phyloP scores from a whole-genome alignment of 1,140 invertebrate species.

The Orchestia grillus region DNA sequence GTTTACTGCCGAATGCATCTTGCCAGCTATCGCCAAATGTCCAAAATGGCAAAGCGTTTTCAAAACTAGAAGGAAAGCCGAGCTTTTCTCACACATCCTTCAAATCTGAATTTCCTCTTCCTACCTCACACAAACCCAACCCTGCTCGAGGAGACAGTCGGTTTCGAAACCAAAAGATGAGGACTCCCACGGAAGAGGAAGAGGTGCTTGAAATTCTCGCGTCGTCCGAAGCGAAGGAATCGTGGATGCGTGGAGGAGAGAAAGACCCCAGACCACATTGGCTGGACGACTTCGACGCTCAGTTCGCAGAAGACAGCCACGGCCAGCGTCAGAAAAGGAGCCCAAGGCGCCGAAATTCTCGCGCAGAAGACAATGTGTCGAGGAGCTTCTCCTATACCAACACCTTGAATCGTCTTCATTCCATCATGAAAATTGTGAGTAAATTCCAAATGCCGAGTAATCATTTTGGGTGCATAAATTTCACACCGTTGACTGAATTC shows the following conservation, averaged over 20 bases:
- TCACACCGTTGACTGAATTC: background rate
- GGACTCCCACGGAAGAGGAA: background rate
- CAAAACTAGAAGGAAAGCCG: background rate
- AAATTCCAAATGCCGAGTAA: background rate
- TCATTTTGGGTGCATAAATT: background rate
- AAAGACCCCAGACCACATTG: background rate
- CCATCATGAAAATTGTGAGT: conserved; percentile 50
- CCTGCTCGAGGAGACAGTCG: background rate
- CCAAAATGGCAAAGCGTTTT: background rate
- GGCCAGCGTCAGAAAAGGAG: background rate
- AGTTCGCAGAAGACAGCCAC: background rate
- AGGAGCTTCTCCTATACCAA: conserved; percentile 11
- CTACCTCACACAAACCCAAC: background rate
- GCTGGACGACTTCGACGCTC: background rate
- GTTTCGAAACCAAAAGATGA: background rate
- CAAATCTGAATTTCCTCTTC: background rate
- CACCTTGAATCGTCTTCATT: conserved; percentile 4
- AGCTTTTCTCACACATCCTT: background rate
- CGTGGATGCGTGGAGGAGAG: background rate
- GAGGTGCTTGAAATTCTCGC: background rate
- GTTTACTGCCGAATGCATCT: background rate
- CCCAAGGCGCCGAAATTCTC: background rate
- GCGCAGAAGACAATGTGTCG: background rate
- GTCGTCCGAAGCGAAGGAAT: background rate
- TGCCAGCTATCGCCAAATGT: background rate